A percentile compares a stretch with the other conserved stretches of the same genome.
These are phyloP conservation scores for Plotosus lineatus DNA, from an alignment of 2,113 vertebrate species.

Conservation along the genomic window DNA sequence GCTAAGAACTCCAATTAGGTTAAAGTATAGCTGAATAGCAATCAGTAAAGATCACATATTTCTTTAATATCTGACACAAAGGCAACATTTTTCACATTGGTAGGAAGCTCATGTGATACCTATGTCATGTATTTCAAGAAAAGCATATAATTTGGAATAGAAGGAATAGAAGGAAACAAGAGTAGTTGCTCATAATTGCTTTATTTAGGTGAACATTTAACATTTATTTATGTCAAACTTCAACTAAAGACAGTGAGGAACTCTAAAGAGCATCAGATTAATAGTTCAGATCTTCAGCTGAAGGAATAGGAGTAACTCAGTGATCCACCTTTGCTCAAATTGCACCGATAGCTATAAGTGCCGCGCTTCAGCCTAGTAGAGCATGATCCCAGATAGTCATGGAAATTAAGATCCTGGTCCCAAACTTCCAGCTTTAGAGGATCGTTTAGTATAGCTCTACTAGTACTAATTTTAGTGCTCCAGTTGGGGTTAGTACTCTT, in stretches of 20 bases:
- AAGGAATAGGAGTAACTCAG: background rate
- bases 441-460: background rate
- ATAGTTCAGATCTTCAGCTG: background rate
- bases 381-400: background rate
- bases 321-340: background rate
- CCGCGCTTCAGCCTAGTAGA: background rate
- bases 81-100: too few relatives aligned
- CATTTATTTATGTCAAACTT: too few relatives aligned
- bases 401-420: background rate
- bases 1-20: too few relatives aligned
- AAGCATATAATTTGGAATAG: background rate
- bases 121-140: background rate
- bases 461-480: background rate
- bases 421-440: slow-evolving; percentile 22
- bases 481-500: background rate
- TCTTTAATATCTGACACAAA: too few relatives aligned
- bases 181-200: background rate
- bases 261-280: background rate
- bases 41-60: too few relatives aligned
- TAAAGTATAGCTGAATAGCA: too few relatives aligned
- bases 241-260: background rate
- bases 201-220: background rate
- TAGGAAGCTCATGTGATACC: too few relatives aligned
- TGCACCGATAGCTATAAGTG: background rate
- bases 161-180: background rate